Percentiles rank a stretch among this genome's conserved stretches.
These are phyloP conservation scores for Accipiter minullus DNA, from an alignment of 2,797 vertebrate species.

Conservation along the genomic window DNA sequence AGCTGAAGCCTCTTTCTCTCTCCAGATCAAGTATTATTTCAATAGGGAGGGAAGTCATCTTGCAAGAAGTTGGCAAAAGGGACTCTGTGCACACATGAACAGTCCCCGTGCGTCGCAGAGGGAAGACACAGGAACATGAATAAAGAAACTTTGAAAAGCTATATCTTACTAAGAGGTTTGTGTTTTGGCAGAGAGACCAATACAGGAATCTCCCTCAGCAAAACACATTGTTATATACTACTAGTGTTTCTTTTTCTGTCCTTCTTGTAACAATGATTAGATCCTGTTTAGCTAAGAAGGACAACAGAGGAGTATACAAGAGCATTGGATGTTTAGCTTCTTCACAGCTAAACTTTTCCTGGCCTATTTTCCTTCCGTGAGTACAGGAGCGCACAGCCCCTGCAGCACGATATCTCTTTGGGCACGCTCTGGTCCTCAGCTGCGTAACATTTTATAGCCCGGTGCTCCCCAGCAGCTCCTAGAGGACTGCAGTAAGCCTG, in stretches of 20 bases:
- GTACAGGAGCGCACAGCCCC: not conserved
- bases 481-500: not conserved
- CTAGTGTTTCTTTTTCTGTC: not conserved
- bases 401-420: not conserved
- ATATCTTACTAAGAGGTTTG: not conserved
- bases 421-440: not conserved
- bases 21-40: not conserved
- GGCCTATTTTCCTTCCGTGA: not conserved
- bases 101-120: not conserved
- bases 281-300: slow-evolving; percentile 35
- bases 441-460: not conserved
- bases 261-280: not conserved
- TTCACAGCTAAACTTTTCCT: slow-evolving; percentile 31
- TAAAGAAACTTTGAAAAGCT: not conserved
- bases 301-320: not conserved
- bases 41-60: not conserved
- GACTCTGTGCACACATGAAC: not conserved
- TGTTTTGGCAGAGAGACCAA: not conserved
- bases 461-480: not conserved
- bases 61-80: not conserved
- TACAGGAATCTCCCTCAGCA: not conserved
- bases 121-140: not conserved
- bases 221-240: not conserved
- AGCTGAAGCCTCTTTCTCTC: not conserved
- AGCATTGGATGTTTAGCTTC: slow-evolving; percentile 10